phyloP scores from a whole-genome alignment of 2,113 vertebrate genomes.

The Collichthys lucidus region DNA sequence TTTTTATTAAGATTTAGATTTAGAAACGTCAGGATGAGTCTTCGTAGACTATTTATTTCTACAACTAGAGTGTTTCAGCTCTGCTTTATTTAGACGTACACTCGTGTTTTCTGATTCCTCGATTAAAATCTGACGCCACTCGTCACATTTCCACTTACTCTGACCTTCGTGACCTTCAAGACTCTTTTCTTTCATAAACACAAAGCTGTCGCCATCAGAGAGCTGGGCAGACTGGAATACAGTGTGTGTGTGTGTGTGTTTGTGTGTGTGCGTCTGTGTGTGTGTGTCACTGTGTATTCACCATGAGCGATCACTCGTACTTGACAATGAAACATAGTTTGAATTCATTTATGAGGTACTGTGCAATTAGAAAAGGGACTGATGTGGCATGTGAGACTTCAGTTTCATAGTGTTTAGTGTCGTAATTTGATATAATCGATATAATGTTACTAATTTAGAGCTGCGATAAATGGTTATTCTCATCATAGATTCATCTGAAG shows the following conservation, averaged over 20 bases:
- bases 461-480: not conserved
- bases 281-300: constrained; percentile 26
- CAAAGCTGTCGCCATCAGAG: constrained; percentile 1
- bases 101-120: not conserved
- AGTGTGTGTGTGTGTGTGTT: not conserved
- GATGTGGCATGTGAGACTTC: not conserved
- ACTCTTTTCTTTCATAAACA: not conserved
- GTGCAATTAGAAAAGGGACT: constrained; percentile 40
- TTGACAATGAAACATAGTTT: not conserved
- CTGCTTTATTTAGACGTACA: constrained; percentile 38
- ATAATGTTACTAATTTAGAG: constrained; percentile 11
- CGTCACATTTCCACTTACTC: not conserved
- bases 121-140: constrained; percentile 8
- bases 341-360: constrained; percentile 13
- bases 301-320: not conserved
- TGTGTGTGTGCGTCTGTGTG: too few species aligned
- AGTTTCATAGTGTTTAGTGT: constrained; percentile 24
- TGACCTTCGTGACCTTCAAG: not conserved
- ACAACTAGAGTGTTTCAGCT: constrained; percentile 50
- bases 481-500: not conserved
- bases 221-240: constrained; percentile 14
- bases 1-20: constrained; percentile 40
- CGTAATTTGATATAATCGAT: constrained; percentile 16
- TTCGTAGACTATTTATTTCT: constrained; percentile 62
- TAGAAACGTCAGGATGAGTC: constrained; percentile 33